Base-by-base conservation (phyloP, 2,888 invertebrate genomes). In the Cheilosia vernalis region DNA sequence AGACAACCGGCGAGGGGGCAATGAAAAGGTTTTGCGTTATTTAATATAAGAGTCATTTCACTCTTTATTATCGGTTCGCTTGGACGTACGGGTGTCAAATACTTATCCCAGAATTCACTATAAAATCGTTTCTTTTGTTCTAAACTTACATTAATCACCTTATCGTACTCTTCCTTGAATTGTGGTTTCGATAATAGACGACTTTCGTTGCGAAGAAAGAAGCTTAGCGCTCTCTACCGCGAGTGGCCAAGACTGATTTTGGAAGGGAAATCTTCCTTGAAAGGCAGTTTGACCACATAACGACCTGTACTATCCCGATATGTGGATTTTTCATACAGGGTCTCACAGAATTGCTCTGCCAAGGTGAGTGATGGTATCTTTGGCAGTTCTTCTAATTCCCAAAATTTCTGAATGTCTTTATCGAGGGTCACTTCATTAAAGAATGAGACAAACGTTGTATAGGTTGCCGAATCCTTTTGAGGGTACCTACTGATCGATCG, bases 131-230 rank as follows among this genome's bases (percentile, higher is more conserved):
- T n/a, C n/a, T n/a, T n/a, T n/a, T n/a, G n/a, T n/a, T n/a, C n/a
- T n/a, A n/a, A n/a, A n/a, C n/a, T n/a, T n/a, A n/a, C n/a, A n/a
- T n/a, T n/a, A n/a, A 72, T 0, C 6, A 79, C 79, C 19, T 21
- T 13, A 49, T 58, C 40, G 27, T 79, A 64, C 40, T 64, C 15
- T 6, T 30, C 13, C n/a, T 58, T 66, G 4, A 79, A 17, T 5
- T 40, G 6, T 2, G 40, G 56, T 24, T 67, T 24, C 10, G 17
- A 15, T 4, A 2, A n/a, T 9, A 70, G 27, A 2, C 37, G 37
- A 1, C 4, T 4, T 64, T 79, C 63, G 5, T 55, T 72, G 3
- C 30, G 10, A 1, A 33, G 13, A 19, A 66, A 73, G 17, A 72
- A 21, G 13, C 13, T 44, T 7, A 55, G 6, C 4, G 73, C 72